Base-by-base conservation (phyloP, 2,797 vertebrate genomes). In the Tinamus major region DNA sequence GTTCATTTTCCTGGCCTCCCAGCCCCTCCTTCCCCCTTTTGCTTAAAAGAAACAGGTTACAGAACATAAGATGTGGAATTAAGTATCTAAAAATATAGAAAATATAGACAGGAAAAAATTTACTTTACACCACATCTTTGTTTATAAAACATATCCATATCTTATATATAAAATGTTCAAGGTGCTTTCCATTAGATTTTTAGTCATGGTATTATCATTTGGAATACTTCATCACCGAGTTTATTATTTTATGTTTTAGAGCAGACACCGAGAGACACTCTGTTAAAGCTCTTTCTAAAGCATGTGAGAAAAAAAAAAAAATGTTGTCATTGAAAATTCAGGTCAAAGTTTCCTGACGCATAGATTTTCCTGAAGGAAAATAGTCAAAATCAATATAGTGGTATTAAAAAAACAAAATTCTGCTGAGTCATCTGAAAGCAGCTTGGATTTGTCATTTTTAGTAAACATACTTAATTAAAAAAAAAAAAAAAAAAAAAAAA, bases 341-440 rank as follows among this genome's bases (percentile, higher is more conserved):
- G 68, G 81, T 91, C 77, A 92, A 70, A 81, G 37, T 61, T 87
- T 90, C 37, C 78, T 85, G 75, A 74, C 15, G 51, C 56, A 84
- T 74, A 92, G 86, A 84, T 90, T 94, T 93, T 86, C 75, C 87
- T 92, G 78, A 89, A 80, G 81, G 79, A 88, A 87, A 75, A 77
- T 33, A 62, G 72, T 89, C 86, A 89, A 86, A 69, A 95, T 92
- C 94, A 94, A 93, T 90, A 92, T 8, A 78, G 42, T 20, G 1
- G 64, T 83, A 93, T 89, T 84, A 35, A 89, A 82, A 94, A 44
- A 86, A 79, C 42, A 42, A 64, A 75, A 67, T 92, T 90, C 79
- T 96, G 83, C 92, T 90, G 90, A 89, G 69, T 95, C 90, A 95
- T 58, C n/a, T 80, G 51, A 64, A 90, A 85, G 69, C 33, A 88